Evolutionary conservation across 1,140 invertebrate genomes (phyloP), one percentile per base, ranked within the genome.

Genomic region (Bombus picipes): DNA sequence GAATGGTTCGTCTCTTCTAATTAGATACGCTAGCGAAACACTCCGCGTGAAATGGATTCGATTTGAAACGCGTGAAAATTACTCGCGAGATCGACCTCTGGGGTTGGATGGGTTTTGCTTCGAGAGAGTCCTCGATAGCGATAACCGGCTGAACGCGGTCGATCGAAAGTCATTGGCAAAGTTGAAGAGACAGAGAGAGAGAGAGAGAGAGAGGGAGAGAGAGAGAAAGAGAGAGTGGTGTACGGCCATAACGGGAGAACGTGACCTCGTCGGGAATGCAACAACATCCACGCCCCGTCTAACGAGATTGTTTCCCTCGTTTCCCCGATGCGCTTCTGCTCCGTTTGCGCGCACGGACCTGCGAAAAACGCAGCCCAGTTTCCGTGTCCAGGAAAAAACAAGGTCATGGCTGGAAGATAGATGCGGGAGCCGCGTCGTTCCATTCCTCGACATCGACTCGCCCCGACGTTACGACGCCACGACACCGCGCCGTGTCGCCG

Each of bases 241-340:
- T 28, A 62, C 28, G 12, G 3, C 57, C 10, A 34, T 66, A 76
- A 83, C 71, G 34, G 32, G 25, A 10, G 59, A 53, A 83, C 72
- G 81, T 76, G 81, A 83, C 65, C 34, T 47, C 39, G 41, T 25
- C 53, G 12, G 13, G 71, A 43, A 62, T 59, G 68, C 68, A 43
- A 37, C 34, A 70, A 37, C 28, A 70, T 53, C 53, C 25, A 43
- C 28, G 65, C 8, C 18, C 34, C 53, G n/a, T 37, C 47, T 65
- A 82, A 82, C n/a, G 47, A 65, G 57, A 75, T 82, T 65, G 70
- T 73, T 81, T 43, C 70, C 79, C 66, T 71, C n/a, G 53, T n/a
- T 57, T 39, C 15, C 13, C 2, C 34, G 78, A 15, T 10, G 65
- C 41, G 32, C 34, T 43, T 73, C 39, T 43, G 37, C 15, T 5